Evolutionary conservation across 2,113 vertebrate genomes (phyloP), one percentile per base, ranked within the genome.

Genomic region (Salminus brasiliensis): DNA sequence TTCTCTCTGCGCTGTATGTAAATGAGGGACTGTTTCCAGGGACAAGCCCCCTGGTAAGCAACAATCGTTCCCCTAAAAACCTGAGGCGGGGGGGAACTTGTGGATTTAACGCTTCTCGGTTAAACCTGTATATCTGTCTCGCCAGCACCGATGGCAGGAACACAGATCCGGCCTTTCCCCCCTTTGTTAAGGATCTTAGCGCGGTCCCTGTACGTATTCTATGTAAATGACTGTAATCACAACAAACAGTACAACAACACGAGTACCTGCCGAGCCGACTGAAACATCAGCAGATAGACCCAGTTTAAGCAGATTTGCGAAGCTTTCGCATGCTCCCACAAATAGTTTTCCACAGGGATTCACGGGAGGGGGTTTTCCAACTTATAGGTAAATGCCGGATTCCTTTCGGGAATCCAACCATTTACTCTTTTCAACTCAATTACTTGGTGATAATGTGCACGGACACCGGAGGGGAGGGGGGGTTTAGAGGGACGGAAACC

Each of bases 361-460:
- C 76, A 53, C 55, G 18, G 81, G 74, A 63, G 25, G 83, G 78
- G 71, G 60, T 76, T 67, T 83, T 66, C 53, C 78, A 77, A 70
- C 87, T 82, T 12, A 0, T 78, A 83, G 81, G 77, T 86, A 87
- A 88, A 86, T 88, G 88, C 81, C 88, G 85, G 16, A 72, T 84
- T 90, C 85, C 87, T 89, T 88, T 57, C 77, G 87, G 87, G 85
- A 80, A 84, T 87, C 67, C 23, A 76, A 78, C 84, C 78, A 87
- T 88, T 90, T 89, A 88, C 89, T 86, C 82, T 47, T 84, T 90
- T 86, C 79, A 85, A 85, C 89, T 91, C 90, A 88, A 83, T 91
- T 91, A 87, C 85, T 81, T 87, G 87, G 85, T 84, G 84, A 88
- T 89, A 89, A 86, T 89, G 82, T 82, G 73, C 88, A 86, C 55